Evolutionary conservation across 1,140 invertebrate species (phyloP).

Genomic region (Zaprionus camerounensis): DNA sequence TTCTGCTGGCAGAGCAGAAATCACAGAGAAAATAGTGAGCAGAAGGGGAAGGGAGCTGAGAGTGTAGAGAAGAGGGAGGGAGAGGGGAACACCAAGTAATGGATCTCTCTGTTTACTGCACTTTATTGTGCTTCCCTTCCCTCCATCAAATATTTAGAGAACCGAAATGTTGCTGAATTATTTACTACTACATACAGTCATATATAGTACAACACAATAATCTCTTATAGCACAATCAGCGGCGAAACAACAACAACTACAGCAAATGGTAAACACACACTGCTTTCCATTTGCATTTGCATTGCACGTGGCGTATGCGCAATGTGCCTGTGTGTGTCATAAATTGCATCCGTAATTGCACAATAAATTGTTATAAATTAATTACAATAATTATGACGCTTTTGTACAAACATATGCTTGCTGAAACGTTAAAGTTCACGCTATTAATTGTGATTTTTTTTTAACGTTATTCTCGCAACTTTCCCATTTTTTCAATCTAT

Average conservation of each 20-base stretch:
- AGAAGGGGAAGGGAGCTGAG: background rate
- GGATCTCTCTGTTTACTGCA: constrained; percentile 58
- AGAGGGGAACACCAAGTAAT: background rate
- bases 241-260: background rate
- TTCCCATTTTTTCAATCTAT: background rate
- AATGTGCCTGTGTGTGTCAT: background rate
- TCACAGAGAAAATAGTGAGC: constrained; percentile 16
- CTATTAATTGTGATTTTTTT: background rate
- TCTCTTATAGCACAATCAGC: constrained; percentile 10
- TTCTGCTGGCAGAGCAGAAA: constrained; percentile 33
- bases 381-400: background rate
- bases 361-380: constrained; percentile 7
- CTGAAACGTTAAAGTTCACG: background rate
- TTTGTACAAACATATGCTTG: background rate
- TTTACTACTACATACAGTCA: constrained; percentile 43
- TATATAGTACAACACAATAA: constrained; percentile 44
- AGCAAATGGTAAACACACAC: constrained; percentile 15
- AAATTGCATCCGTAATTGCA: background rate
- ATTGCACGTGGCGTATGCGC: constrained; percentile 2
- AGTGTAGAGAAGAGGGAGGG: background rate
- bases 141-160: constrained; percentile 46
- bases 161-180: constrained; percentile 55
- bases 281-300: background rate
- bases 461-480: background rate
- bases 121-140: constrained; percentile 41